Evolutionary conservation across 2,888 invertebrate genomes (phyloP), one percentile per base, ranked within the genome.

Genomic region (Hoplodrina blanda): DNA sequence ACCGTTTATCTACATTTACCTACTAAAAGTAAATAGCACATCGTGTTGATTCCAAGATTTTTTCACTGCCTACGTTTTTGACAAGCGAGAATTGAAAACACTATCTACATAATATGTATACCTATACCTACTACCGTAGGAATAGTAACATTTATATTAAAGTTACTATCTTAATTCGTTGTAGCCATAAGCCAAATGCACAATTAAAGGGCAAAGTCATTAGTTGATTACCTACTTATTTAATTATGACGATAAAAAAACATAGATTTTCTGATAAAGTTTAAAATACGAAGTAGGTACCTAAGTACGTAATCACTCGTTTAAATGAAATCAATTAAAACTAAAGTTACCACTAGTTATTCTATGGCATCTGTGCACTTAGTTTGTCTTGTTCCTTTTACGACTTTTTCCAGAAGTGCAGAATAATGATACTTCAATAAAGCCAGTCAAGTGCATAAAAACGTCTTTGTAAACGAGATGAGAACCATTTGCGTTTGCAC

Each of bases 401-500:
- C 70, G 72, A 82, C 73, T 82, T 82, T 88, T 88, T 86, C 82
- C 69, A 87, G 88, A 90, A 90, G 73, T 81, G 80, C 83, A 80
- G 80, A 88, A 89, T 89, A 90, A 88, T 90, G 86, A 78, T 86
- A 87, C 86, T 88, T 89, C 84, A 91, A 91, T 91, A 91, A 92
- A 90, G 86, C 82, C 89, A 87, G 90, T 88, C 82, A 87, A 89
- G 88, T 90, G 87, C 86, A 92, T 92, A 91, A 92, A 93, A 94
- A 92, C 93, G 88, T 92, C 90, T 92, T 91, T 92, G 92, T 92
- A 91, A 93, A 93, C 90, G 91, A 93, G 92, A 92, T 89, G 91
- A 90, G 90, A 90, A 90, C 89, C 91, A 92, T 94, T 94, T 93
- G 92, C 92, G 91, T 93, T 89, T 91, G 92, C 92, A 94, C 92